phyloP scores from a whole-genome alignment of 2,888 invertebrate species.

The Phymatocera aterrima region DNA sequence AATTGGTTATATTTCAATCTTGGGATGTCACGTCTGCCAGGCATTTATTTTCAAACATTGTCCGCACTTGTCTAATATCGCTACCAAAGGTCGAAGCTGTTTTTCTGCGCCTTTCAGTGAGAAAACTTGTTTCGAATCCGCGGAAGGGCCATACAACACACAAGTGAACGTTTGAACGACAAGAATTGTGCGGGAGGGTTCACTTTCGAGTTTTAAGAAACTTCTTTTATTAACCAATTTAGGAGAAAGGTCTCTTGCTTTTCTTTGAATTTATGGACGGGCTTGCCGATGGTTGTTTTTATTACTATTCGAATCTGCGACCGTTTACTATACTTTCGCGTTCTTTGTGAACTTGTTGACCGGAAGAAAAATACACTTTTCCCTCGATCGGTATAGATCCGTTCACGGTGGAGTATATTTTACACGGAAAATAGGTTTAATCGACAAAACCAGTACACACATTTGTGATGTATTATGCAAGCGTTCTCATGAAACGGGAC shows the following conservation, averaged over 20 bases:
- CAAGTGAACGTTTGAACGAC: conserved; percentile 20
- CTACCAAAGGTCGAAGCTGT: not conserved
- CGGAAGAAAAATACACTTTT: conserved; percentile 35
- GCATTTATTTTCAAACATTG: conserved; percentile 42
- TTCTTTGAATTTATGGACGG: conserved; percentile 38
- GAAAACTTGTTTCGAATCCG: conserved; percentile 30
- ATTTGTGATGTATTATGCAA: not conserved
- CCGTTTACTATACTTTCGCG: conserved; percentile 24
- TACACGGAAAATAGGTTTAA: not conserved
- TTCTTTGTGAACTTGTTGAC: conserved; percentile 36
- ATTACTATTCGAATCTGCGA: conserved; percentile 30
- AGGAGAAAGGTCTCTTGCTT: conserved; percentile 33
- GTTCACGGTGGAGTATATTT: not conserved
- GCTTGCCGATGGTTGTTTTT: conserved; percentile 37
- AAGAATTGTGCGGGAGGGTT: not conserved
- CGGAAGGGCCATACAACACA: not conserved
- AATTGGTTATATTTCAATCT: conserved; percentile 41
- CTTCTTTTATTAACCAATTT: conserved; percentile 45
- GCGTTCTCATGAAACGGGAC: not conserved
- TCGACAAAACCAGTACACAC: not conserved
- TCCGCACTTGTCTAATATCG: conserved; percentile 15
- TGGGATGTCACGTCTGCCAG: conserved; percentile 38
- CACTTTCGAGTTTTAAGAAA: conserved; percentile 34
- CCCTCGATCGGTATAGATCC: conserved; percentile 17
- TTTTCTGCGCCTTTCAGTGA: not conserved